Percentiles rank a stretch among this genome's conserved stretches.
These are phyloP conservation scores for Gambusia yucatana DNA, from an alignment of 2,797 vertebrate genomes.

Conservation along the genomic window DNA sequence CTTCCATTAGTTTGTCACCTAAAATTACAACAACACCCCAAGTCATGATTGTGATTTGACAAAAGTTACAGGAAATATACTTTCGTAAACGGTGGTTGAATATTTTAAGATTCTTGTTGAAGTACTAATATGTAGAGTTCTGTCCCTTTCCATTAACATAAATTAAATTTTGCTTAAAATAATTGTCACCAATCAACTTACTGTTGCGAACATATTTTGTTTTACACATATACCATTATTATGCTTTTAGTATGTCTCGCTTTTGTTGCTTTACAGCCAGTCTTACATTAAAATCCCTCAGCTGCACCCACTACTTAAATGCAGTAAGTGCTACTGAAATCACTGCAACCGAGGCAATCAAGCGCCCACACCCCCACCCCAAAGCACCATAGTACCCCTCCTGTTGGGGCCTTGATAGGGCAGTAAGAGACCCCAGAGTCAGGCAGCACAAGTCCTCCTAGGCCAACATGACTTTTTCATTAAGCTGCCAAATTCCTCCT, in stretches of 20 bases:
- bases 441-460: constrained; percentile 68
- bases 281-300: constrained; percentile 51
- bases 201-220: constrained; percentile 31
- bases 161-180: neutral
- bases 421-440: constrained; percentile 66
- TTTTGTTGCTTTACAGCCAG: constrained; percentile 37
- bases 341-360: constrained; percentile 57
- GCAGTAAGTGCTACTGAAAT: constrained; percentile 71
- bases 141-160: neutral
- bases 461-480: constrained; percentile 90
- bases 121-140: neutral
- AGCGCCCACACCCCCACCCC: constrained; percentile 14
- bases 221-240: constrained; percentile 26
- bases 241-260: constrained; percentile 32
- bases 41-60: neutral
- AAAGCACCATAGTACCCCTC: constrained; percentile 63
- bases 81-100: neutral
- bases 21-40: neutral
- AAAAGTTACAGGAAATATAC: neutral
- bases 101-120: neutral
- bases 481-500: constrained; percentile 88
- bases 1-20: neutral
- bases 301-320: constrained; percentile 59
- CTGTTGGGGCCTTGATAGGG: constrained; percentile 68
- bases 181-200: neutral